Conservation (phyloP, 2,113 vertebrate species). For the Hydrolagus affinis region DNA sequence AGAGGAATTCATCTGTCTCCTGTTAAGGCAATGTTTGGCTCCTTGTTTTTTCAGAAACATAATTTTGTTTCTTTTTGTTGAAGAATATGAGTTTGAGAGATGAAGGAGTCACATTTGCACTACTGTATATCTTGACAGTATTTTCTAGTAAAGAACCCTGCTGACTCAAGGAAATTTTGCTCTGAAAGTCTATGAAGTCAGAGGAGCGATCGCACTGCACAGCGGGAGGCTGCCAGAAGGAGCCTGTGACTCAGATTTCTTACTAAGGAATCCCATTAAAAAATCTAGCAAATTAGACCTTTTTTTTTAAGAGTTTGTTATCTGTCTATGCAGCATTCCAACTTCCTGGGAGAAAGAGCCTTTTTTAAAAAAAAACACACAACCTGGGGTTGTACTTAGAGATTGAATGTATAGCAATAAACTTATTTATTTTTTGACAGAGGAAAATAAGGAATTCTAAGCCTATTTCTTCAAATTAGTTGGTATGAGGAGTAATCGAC, state of each 20-base stretch:
- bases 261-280: no score
- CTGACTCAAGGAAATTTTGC: no score
- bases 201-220: no score
- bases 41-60: neutral
- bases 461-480: neutral
- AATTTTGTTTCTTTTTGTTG: constrained; percentile 22
- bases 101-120: neutral
- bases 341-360: neutral
- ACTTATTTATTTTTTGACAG: neutral
- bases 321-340: neutral
- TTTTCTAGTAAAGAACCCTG: no score
- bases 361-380: neutral
- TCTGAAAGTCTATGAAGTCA: no score
- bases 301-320: neutral
- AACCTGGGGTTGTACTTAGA: no score
- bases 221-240: no score
- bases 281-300: no score
- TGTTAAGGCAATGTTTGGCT: constrained; percentile 18
- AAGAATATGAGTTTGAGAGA: neutral
- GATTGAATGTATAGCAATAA: no score
- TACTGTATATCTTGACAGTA: no score
- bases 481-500: neutral
- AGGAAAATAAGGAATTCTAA: neutral
- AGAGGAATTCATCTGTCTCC: constrained; percentile 10
- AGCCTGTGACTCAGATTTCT: no score